Conservation (phyloP, 1,140 invertebrate genomes). For the Cephus cinctus region DNA sequence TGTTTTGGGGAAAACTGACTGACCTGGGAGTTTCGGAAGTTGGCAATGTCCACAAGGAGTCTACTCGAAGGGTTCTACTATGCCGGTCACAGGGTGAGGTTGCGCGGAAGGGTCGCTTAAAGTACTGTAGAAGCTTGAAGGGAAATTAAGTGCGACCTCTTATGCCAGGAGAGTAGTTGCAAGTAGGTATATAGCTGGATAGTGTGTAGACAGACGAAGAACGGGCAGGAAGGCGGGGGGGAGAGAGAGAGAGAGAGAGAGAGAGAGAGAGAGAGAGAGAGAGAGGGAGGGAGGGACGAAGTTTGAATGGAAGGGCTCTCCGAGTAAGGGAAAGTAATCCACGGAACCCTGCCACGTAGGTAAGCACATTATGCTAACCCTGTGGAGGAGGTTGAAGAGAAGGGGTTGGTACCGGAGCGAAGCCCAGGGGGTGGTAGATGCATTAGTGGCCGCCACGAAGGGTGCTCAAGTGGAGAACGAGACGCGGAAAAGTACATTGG, state of each 20-base stretch:
- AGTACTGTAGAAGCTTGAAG: too few relatives aligned
- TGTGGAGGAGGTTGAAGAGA: too few relatives aligned
- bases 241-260: conserved; percentile 1
- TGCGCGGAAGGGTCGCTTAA: too few relatives aligned
- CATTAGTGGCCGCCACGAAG: conserved; percentile 15
- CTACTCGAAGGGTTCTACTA: too few relatives aligned
- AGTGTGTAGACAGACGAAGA: background rate
- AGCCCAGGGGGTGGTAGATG: too few relatives aligned
- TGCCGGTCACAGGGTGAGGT: too few relatives aligned
- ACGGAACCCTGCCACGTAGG: conserved; percentile 16
- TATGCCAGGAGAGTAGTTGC: background rate
- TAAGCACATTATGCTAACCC: conserved; percentile 30
- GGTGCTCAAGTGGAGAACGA: conserved; percentile 16
- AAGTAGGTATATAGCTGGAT: background rate
- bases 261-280: background rate
- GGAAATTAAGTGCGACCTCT: background rate
- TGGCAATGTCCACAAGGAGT: too few relatives aligned
- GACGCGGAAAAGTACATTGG: conserved; percentile 18
- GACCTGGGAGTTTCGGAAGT: too few relatives aligned
- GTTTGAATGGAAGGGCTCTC: conserved; percentile 26
- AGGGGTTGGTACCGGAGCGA: too few relatives aligned
- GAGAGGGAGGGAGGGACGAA: background rate
- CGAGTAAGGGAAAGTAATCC: conserved; percentile 24
- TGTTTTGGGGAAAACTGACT: too few relatives aligned
- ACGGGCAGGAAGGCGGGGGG: background rate